Conservation (phyloP, 2,888 invertebrate genomes). For the Ophraella communa region DNA sequence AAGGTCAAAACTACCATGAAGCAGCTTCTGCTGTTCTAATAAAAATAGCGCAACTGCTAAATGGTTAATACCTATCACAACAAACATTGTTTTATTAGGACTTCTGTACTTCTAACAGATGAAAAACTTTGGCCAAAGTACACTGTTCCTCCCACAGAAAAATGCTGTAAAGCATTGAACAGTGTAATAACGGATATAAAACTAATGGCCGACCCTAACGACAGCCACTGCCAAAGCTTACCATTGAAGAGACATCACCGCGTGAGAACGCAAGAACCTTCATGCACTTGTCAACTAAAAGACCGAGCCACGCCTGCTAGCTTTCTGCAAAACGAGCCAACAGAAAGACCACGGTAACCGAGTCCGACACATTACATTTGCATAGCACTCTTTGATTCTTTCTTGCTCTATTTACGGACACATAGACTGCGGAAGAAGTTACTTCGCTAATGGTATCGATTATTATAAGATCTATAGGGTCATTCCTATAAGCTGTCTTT, state of each 20-base stretch:
- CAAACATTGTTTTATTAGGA: too few species aligned
- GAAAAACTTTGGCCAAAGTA: too few species aligned
- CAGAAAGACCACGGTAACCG: constrained; percentile 22
- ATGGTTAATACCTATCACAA: too few species aligned
- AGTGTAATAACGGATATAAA: too few species aligned
- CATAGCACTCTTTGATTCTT: constrained; percentile 17
- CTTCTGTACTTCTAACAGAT: too few species aligned
- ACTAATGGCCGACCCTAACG: background rate
- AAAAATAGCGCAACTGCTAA: too few species aligned
- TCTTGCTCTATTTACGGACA: constrained; percentile 16
- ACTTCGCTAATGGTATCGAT: background rate
- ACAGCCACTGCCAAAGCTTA: constrained; percentile 10
- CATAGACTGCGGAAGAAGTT: constrained; percentile 12
- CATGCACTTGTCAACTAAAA: constrained; percentile 41
- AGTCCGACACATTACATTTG: constrained; percentile 13
- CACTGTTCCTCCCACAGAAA: background rate
- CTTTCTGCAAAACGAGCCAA: constrained; percentile 26
- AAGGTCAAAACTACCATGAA: too few species aligned
- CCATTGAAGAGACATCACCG: constrained; percentile 30
- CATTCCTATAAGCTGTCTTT: background rate
- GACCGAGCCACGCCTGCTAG: constrained; percentile 38
- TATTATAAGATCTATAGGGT: constrained; percentile 7
- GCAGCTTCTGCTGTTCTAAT: too few species aligned
- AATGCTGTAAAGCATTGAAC: background rate
- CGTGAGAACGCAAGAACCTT: constrained; percentile 42